Evolutionary conservation across 1,140 invertebrate genomes (phyloP).

Genomic region (Babylonia areolata): DNA sequence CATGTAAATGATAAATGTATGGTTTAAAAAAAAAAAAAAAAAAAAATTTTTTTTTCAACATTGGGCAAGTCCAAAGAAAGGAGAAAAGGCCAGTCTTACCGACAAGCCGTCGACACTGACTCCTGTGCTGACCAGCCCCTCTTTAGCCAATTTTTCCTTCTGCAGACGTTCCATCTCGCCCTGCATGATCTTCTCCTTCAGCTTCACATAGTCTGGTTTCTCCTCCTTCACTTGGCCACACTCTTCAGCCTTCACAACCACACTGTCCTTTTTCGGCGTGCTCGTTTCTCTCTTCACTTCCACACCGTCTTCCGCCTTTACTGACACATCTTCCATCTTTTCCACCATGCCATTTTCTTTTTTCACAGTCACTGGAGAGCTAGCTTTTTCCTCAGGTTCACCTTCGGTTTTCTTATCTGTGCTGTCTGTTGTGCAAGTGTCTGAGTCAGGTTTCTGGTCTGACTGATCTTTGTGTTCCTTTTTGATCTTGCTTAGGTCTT

Average conservation of each 20-base stretch:
- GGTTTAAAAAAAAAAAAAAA: too few relatives aligned
- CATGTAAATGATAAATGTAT: too few relatives aligned
- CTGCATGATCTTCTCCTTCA: slow-evolving; percentile 51
- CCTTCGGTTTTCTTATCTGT: background rate
- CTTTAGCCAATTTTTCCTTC: slow-evolving; percentile 33
- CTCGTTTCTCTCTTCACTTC: background rate
- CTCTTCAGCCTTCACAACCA: background rate
- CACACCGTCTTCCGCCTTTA: background rate
- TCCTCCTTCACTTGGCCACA: background rate
- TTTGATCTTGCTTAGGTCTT: slow-evolving; percentile 29
- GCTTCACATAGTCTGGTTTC: slow-evolving; percentile 46
- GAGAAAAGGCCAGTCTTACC: slow-evolving; percentile 21
- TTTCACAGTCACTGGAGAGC: slow-evolving; percentile 4
- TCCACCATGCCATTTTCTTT: background rate
- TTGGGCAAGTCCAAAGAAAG: too few relatives aligned
- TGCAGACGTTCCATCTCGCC: slow-evolving; percentile 44
- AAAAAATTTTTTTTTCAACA: too few relatives aligned
- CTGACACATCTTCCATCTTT: background rate
- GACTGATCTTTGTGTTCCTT: slow-evolving; percentile 35
- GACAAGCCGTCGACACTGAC: slow-evolving; percentile 29
- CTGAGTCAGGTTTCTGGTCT: slow-evolving; percentile 25
- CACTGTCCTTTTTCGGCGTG: slow-evolving; percentile 18
- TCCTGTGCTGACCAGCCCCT: slow-evolving; percentile 19
- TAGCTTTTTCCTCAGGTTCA: background rate
- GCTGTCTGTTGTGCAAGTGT: background rate